Percentiles rank a stretch among this genome's conserved stretches.
phyloP scores from a whole-genome alignment of 2,113 vertebrate genomes.

The Varanus salvator region DNA sequence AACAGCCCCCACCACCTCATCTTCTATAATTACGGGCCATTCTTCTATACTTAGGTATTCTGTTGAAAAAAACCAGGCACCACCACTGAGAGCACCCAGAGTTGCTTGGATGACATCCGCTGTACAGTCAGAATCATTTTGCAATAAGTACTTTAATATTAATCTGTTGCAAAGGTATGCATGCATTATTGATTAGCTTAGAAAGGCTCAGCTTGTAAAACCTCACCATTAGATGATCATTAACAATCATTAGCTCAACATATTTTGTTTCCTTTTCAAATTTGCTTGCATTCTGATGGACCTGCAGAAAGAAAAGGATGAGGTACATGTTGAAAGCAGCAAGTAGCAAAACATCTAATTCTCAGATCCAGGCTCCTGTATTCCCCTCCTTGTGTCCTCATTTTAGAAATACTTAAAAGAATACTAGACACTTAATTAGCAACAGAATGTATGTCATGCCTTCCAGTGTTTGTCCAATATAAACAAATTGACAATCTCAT shows the following conservation, averaged over 20 bases:
- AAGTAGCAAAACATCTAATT: constrained; percentile 21
- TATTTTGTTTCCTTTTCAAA: constrained; percentile 96
- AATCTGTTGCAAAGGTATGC: constrained; percentile 18
- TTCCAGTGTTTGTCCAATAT: neutral
- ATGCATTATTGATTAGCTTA: neutral
- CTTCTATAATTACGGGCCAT: neutral
- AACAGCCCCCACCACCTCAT: too few relatives aligned
- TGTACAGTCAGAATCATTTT: neutral
- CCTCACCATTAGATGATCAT: constrained; percentile 98
- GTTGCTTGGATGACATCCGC: neutral
- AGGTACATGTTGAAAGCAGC: neutral
- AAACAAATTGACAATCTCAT: neutral
- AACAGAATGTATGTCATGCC: constrained; percentile 15
- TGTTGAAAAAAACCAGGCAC: neutral
- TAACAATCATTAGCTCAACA: constrained; percentile 97
- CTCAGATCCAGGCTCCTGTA: neutral
- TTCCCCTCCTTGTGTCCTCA: constrained; percentile 11
- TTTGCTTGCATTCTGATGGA: constrained; percentile 75
- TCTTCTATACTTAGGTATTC: neutral
- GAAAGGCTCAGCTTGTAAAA: constrained; percentile 27
- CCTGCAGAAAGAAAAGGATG: constrained; percentile 72
- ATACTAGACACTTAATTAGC: constrained; percentile 3
- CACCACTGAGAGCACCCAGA: constrained; percentile 5
- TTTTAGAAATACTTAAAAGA: constrained; percentile 9
- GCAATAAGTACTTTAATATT: neutral